Evolutionary conservation across 2,797 vertebrate genomes (phyloP), one percentile per base, ranked within the genome.

Genomic region (Gadopsis marmoratus): DNA sequence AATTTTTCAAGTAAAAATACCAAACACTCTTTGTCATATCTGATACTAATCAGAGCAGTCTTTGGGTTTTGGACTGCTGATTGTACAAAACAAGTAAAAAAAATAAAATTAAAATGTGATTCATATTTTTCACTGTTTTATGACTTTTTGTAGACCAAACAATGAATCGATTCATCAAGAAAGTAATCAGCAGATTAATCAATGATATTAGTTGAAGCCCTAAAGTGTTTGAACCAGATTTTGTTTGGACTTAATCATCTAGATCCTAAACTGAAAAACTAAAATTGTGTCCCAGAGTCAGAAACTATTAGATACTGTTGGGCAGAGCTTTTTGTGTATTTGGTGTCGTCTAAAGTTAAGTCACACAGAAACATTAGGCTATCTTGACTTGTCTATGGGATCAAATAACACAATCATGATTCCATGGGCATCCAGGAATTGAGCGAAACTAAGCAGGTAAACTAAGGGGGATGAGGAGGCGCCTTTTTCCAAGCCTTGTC

Each of bases 41-140:
- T 70, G 12, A 67, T 70, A 17, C 3, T 56, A 50, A 54, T 54
- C 59, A n/a, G 19, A 62, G 61, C 69, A 43, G 37, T 53, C 19
- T 53, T 62, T 56, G 11, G 21, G 53, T 23, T 71, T 50, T 37
- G 29, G 47, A 59, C 43, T 43, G n/a, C 2, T 58, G 14, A 3
- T 68, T 43, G 2, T 45, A 53, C 33, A 53, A 17, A 70, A 64
- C 12, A 55, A 26, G 26, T 26, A 26, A 26, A 26, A 26, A 26
- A 26, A 26, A 26, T 26, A 1, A 26, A 26, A 26, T 26, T 26
- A 26, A 26, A 29, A 17, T 50, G 45, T 17, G 6, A 47, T 19
- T 19, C 7, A 9, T 21, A 29, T 41, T 43, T 62, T 45, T 39
- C n/a, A 16, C 14, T 54, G 14, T 55, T 43, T 29, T 43, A 17